Conservation (phyloP, 2,797 vertebrate species). For the Alosa sapidissima region DNA sequence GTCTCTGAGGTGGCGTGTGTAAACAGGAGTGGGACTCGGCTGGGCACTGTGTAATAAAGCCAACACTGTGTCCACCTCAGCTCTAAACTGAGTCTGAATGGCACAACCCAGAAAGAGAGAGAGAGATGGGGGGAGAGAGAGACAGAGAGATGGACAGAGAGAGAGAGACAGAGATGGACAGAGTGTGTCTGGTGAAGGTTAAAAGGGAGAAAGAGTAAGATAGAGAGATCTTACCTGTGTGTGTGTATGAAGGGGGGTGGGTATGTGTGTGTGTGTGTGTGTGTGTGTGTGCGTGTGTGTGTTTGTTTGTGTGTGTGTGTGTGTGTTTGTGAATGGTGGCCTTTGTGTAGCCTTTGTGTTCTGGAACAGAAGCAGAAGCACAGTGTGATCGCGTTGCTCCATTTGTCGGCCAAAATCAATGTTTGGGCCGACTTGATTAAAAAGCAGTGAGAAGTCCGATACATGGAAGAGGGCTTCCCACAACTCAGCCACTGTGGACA, state of each 20-base stretch:
- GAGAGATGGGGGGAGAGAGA: not conserved
- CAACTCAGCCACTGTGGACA: conserved; percentile 33
- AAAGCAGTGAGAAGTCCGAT: conserved; percentile 34
- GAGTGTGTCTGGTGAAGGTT: not conserved
- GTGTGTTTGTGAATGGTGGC: not conserved
- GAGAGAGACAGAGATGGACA: not conserved
- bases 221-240: not conserved
- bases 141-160: not conserved
- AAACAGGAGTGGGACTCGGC: not conserved
- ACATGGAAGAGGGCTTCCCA: conserved; percentile 21
- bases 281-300: not conserved
- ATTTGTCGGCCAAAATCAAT: conserved; percentile 48
- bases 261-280: not conserved
- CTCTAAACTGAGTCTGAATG: not conserved
- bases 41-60: not conserved
- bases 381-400: conserved; percentile 38
- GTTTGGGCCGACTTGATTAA: conserved; percentile 42
- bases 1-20: not conserved
- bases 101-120: not conserved
- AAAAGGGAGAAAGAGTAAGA: not conserved
- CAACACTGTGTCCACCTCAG: not conserved
- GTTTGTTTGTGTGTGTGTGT: not conserved
- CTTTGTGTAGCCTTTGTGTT: conserved; percentile 28
- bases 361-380: conserved; percentile 27
- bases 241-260: not conserved